phyloP scores from a whole-genome alignment of 2,888 invertebrate genomes.

The Clepsis dumicolana region DNA sequence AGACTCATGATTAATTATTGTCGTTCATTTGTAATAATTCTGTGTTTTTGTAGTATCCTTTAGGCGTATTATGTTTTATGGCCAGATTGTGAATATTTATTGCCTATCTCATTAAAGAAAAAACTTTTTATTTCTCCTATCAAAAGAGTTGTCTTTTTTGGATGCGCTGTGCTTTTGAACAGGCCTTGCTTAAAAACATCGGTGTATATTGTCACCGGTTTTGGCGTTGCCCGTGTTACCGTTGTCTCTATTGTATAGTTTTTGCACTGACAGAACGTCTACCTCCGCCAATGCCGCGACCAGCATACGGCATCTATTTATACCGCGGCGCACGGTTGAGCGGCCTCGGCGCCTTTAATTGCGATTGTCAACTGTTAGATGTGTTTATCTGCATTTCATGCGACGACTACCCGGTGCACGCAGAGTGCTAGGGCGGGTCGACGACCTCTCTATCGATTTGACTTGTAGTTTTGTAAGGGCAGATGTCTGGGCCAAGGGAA shows the following conservation, averaged over 20 bases:
- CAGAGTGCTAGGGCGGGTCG: conserved; percentile 5
- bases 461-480: neutral
- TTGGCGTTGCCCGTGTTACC: neutral
- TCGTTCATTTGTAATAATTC: too few species aligned
- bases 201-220: neutral
- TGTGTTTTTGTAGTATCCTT: too few species aligned
- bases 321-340: conserved; percentile 14
- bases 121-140: too few species aligned
- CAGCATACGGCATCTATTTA: conserved; percentile 13
- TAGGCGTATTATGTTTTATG: too few species aligned
- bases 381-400: conserved; percentile 15
- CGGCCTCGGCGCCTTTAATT: conserved; percentile 29
- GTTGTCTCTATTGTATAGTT: conserved; percentile 2
- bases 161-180: neutral
- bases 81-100: too few species aligned
- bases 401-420: conserved; percentile 1
- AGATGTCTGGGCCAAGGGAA: neutral
- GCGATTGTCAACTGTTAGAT: conserved; percentile 7
- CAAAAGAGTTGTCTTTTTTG: too few species aligned
- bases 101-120: too few species aligned
- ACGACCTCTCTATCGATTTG: conserved; percentile 6
- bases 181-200: neutral
- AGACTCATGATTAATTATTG: too few species aligned
- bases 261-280: conserved; percentile 13
- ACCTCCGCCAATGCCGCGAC: conserved; percentile 1